phyloP scores from a whole-genome alignment of 1,140 invertebrate species.

The Lucilia cuprina region DNA sequence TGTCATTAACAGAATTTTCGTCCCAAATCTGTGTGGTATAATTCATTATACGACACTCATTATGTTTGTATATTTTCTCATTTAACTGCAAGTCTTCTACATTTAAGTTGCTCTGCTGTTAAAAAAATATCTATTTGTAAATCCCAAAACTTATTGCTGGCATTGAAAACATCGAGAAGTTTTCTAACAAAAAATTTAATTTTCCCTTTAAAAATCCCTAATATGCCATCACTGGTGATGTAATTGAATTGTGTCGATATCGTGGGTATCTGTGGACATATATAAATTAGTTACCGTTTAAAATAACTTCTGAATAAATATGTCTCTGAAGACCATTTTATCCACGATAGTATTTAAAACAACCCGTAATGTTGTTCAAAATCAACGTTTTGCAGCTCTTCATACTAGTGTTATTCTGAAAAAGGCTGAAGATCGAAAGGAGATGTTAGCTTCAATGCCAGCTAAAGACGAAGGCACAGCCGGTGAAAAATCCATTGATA shows the following conservation, averaged over 20 bases:
- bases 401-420: constrained; percentile 58
- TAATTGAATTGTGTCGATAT: neutral
- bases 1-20: neutral
- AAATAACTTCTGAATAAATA: neutral
- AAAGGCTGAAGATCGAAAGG: constrained; percentile 67
- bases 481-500: constrained; percentile 70
- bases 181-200: too few species aligned
- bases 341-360: neutral
- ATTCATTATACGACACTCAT: too few species aligned
- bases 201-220: neutral
- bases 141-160: too few species aligned
- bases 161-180: too few species aligned
- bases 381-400: constrained; percentile 40
- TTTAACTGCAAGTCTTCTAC: too few species aligned
- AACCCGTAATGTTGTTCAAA: neutral
- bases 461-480: constrained; percentile 72
- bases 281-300: neutral
- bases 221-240: neutral
- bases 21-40: too few species aligned
- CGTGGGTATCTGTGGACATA: neutral
- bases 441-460: constrained; percentile 67
- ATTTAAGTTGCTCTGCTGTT: too few species aligned
- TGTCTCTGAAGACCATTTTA: constrained; percentile 1
- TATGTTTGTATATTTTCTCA: too few species aligned
- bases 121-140: too few species aligned